phyloP scores from a whole-genome alignment of 2,797 vertebrate species.

The Sebastes hopkinsi region DNA sequence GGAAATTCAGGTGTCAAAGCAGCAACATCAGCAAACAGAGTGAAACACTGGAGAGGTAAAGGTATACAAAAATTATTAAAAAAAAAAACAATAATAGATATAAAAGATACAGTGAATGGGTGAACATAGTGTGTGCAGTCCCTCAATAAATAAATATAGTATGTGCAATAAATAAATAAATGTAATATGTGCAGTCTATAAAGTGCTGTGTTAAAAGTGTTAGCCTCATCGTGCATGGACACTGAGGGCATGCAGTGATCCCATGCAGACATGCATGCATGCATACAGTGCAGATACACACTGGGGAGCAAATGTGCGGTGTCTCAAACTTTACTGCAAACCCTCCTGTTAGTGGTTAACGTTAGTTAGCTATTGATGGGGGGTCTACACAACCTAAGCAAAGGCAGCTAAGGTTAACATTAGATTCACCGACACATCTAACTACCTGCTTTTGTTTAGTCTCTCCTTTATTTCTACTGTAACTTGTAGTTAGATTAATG shows the following conservation, averaged over 20 bases:
- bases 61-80: too few relatives aligned
- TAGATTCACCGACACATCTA: not conserved
- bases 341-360: not conserved
- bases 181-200: too few relatives aligned
- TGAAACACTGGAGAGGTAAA: too few relatives aligned
- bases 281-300: not conserved
- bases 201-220: too few relatives aligned
- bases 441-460: not conserved
- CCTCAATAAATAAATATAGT: too few relatives aligned
- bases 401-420: not conserved
- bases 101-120: too few relatives aligned
- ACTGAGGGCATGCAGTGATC: not conserved
- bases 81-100: too few relatives aligned
- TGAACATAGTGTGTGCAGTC: too few relatives aligned
- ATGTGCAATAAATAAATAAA: too few relatives aligned
- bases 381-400: not conserved
- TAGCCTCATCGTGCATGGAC: not conserved
- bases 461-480: too few relatives aligned
- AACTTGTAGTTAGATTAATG: not conserved
- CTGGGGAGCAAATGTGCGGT: not conserved
- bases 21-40: too few relatives aligned
- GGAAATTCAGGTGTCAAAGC: too few relatives aligned
- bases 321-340: constrained; percentile 61
- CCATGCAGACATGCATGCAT: not conserved
- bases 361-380: not conserved